phyloP scores from a whole-genome alignment of 1,140 invertebrate species.

The Polypedilum pembai region DNA sequence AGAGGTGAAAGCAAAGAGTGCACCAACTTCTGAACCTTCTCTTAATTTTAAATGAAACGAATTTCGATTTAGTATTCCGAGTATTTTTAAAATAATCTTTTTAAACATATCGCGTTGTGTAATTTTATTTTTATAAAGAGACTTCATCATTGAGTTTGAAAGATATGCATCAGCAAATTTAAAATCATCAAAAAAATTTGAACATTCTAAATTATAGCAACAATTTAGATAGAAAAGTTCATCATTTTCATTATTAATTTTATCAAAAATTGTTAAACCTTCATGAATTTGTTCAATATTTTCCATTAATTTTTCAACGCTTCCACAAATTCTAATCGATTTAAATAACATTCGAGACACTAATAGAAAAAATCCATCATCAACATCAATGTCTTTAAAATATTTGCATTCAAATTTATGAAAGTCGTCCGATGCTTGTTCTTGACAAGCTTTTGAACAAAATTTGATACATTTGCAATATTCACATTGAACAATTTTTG shows the following conservation, averaged over 20 bases:
- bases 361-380: neutral
- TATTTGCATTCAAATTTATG: slow-evolving; percentile 12
- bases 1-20: neutral
- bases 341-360: neutral
- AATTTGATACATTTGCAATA: neutral
- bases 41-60: neutral
- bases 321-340: neutral
- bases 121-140: neutral
- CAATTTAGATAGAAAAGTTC: neutral
- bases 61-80: neutral
- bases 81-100: neutral
- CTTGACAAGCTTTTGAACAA: neutral
- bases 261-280: neutral
- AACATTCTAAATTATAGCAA: neutral
- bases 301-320: neutral
- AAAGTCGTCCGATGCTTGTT: neutral
- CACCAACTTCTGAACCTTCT: neutral
- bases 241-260: neutral
- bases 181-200: neutral
- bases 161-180: neutral
- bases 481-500: neutral
- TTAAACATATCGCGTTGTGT: neutral
- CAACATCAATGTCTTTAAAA: neutral
- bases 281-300: neutral
- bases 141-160: neutral